Percentiles rank a stretch among this genome's conserved stretches.
phyloP scores from a whole-genome alignment of 2,797 vertebrate genomes.

The Tolypeutes matacus region DNA sequence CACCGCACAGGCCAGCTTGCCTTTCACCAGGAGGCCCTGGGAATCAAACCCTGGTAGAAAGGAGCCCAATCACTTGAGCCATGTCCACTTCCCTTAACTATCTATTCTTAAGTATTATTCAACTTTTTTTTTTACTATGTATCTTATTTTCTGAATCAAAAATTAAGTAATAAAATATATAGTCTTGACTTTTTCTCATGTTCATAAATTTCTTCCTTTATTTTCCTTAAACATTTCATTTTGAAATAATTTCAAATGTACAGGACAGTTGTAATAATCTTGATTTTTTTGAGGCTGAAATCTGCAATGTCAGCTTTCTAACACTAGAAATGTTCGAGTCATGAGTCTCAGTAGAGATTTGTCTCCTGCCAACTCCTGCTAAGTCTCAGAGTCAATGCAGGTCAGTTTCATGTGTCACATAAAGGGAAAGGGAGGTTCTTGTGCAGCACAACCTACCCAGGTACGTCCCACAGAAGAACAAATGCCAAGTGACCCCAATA shows the following conservation, averaged over 20 bases:
- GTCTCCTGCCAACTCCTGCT: not conserved
- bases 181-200: too few relatives aligned
- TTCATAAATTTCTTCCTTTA: too few relatives aligned
- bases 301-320: not conserved
- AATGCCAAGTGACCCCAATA: not conserved
- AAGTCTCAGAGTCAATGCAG: not conserved
- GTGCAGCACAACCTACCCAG: not conserved
- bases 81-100: not conserved
- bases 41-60: too few relatives aligned
- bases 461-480: not conserved
- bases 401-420: fast-evolving
- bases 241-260: too few relatives aligned
- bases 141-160: not conserved
- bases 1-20: too few relatives aligned
- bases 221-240: too few relatives aligned
- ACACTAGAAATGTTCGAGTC: not conserved
- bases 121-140: not conserved
- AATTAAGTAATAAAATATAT: not conserved
- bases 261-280: not conserved
- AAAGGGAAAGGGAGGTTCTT: not conserved
- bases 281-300: not conserved
- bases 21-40: too few relatives aligned
- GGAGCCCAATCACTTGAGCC: too few relatives aligned
- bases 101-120: not conserved
- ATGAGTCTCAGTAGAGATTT: not conserved